A percentile compares a stretch with the other conserved stretches of the same genome.
Conservation (phyloP, 2,113 vertebrate species). For the Corythornis madagascariensis region DNA sequence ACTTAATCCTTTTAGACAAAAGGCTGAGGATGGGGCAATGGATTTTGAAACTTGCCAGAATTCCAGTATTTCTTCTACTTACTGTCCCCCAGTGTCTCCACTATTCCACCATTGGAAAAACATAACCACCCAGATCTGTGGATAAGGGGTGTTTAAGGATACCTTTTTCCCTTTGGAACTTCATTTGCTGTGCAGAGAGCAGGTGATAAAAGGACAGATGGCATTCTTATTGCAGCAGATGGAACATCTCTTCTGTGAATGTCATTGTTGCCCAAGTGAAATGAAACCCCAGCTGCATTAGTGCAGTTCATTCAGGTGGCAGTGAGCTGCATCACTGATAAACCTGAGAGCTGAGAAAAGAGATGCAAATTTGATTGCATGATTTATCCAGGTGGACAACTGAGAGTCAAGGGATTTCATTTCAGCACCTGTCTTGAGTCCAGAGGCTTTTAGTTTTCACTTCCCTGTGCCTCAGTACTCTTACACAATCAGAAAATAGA, state of each 20-base stretch:
- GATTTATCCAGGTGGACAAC: slow-evolving; percentile 3
- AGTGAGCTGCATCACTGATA: slow-evolving; percentile 21
- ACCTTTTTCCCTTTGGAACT: not conserved
- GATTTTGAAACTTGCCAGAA: not conserved
- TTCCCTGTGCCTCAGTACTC: not conserved
- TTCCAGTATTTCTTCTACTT: not conserved
- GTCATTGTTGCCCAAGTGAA: slow-evolving; percentile 55
- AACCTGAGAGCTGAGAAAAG: slow-evolving; percentile 33
- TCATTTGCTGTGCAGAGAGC: not conserved
- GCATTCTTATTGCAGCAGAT: slow-evolving; percentile 54
- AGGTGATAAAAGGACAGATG: slow-evolving; percentile 35
- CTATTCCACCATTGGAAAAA: not conserved
- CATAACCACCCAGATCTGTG: not conserved
- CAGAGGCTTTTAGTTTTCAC: not conserved
- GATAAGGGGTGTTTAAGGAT: not conserved
- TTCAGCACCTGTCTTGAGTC: slow-evolving; percentile 1
- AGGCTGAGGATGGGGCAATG: not conserved
- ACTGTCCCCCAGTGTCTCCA: not conserved
- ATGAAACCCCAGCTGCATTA: slow-evolving; percentile 46
- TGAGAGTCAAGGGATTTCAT: slow-evolving; percentile 25
- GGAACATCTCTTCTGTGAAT: slow-evolving; percentile 58
- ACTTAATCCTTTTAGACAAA: not conserved
- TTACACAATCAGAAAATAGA: not conserved
- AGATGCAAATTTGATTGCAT: slow-evolving; percentile 51
- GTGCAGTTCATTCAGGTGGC: slow-evolving; percentile 35